Evolutionary conservation across 2,888 invertebrate species (phyloP).

Genomic region (Ennomos erosarius): DNA sequence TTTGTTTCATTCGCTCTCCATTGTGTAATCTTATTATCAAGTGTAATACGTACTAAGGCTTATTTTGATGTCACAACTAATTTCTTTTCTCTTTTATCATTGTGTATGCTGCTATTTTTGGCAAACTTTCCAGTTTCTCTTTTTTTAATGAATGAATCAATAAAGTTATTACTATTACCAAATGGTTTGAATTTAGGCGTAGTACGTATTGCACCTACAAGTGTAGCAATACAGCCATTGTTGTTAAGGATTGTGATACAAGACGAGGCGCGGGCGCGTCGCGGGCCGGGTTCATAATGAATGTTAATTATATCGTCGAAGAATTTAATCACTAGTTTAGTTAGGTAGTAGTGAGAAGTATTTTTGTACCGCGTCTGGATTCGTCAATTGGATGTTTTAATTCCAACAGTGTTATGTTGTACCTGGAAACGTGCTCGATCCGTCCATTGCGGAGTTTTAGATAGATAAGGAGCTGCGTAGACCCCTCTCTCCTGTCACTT

Average conservation of each 20-base stretch:
- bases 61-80: not conserved
- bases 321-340: constrained; percentile 68
- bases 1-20: constrained; percentile 36
- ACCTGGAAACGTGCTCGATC: constrained; percentile 73
- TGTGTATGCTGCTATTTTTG: no score
- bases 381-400: constrained; percentile 68
- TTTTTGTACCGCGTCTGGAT: constrained; percentile 75
- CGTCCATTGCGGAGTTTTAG: constrained; percentile 78
- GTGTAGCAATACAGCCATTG: constrained; percentile 51
- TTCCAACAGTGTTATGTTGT: constrained; percentile 64
- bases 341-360: constrained; percentile 77
- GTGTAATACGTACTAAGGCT: constrained; percentile 5
- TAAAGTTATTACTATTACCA: no score
- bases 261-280: constrained; percentile 61
- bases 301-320: constrained; percentile 45
- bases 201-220: constrained; percentile 14
- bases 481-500: constrained; percentile 39
- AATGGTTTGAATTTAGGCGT: no score
- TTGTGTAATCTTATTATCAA: constrained; percentile 19
- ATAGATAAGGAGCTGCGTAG: constrained; percentile 71
- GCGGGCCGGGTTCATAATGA: constrained; percentile 46
- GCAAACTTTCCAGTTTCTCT: no score
- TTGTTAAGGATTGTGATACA: constrained; percentile 74
- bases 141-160: no score
- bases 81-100: no score